phyloP scores from a whole-genome alignment of 2,113 vertebrate species.

The Cyphomyrus discorhynchus region DNA sequence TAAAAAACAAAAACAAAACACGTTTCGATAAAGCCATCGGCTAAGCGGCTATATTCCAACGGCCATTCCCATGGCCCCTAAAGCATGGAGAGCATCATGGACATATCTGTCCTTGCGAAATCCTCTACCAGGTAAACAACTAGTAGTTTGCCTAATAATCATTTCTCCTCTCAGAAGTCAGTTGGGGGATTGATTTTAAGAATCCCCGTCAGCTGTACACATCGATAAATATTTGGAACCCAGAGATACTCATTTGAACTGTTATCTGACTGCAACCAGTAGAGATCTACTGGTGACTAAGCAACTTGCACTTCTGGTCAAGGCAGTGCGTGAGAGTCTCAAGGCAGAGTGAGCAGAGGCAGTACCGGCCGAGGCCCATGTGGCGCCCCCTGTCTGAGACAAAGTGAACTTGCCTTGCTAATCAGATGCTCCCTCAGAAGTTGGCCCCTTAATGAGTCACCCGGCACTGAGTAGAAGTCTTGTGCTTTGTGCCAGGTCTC shows the following conservation, averaged over 20 bases:
- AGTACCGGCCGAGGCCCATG: not conserved
- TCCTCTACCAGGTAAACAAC: not conserved
- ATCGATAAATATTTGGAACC: not conserved
- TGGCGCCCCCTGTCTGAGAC: not conserved
- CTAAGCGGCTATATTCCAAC: not conserved
- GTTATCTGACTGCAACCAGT: not conserved
- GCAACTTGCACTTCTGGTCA: not conserved
- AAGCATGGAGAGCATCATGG: not conserved
- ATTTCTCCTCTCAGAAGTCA: not conserved
- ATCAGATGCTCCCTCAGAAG: not conserved
- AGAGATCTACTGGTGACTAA: not conserved
- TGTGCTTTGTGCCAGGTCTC: too few relatives aligned
- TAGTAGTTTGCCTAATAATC: not conserved
- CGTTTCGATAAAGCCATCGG: not conserved
- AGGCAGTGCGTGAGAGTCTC: too few relatives aligned
- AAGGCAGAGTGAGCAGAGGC: not conserved
- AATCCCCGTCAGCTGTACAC: not conserved
- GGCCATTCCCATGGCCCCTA: not conserved
- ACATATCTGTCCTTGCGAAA: not conserved
- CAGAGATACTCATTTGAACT: not conserved
- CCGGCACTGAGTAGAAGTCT: not conserved
- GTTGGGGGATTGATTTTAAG: not conserved
- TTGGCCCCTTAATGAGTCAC: not conserved
- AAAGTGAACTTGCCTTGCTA: not conserved
- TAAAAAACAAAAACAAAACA: not conserved